Percentiles rank a stretch among this genome's conserved stretches.
Conservation (phyloP, 2,113 vertebrate species). For the Macaca mulatta region DNA sequence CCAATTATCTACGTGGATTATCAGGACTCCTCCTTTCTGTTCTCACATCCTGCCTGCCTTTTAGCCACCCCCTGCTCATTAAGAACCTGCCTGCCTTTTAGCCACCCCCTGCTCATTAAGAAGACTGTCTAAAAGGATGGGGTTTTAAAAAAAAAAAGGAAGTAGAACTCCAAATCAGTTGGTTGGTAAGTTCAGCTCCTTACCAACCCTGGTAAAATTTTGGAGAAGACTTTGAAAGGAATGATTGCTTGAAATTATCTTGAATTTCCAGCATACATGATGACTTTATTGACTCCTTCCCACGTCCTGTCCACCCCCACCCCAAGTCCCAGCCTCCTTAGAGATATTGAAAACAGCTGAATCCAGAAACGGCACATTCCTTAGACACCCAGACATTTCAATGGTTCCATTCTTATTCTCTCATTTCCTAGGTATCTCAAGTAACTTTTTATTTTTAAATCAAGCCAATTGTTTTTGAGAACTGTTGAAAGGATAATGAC, state of each 20-base stretch:
- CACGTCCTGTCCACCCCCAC: background rate
- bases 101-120: conserved; percentile 51
- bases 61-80: conserved; percentile 25
- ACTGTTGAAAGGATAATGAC: background rate
- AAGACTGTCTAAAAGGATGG: conserved; percentile 45
- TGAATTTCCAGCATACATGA: background rate
- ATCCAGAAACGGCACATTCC: background rate
- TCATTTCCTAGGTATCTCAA: background rate
- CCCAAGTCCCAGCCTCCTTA: background rate
- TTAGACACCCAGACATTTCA: conserved; percentile 29
- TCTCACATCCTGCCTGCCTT: conserved; percentile 46
- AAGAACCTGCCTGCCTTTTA: conserved; percentile 21
- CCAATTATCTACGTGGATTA: conserved; percentile 62
- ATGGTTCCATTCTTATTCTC: background rate
- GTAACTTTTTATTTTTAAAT: conserved; percentile 12
- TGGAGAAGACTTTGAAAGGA: conserved; percentile 34
- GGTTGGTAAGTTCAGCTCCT: background rate
- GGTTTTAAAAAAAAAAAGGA: background rate
- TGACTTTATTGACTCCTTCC: background rate
- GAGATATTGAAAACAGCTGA: background rate
- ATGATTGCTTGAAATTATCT: background rate
- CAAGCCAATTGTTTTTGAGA: background rate
- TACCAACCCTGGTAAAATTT: conserved; percentile 4
- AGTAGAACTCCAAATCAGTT: background rate
- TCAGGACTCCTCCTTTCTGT: conserved; percentile 41